Evolutionary conservation across 2,113 vertebrate genomes (phyloP).

Genomic region (Microtus oregoni): DNA sequence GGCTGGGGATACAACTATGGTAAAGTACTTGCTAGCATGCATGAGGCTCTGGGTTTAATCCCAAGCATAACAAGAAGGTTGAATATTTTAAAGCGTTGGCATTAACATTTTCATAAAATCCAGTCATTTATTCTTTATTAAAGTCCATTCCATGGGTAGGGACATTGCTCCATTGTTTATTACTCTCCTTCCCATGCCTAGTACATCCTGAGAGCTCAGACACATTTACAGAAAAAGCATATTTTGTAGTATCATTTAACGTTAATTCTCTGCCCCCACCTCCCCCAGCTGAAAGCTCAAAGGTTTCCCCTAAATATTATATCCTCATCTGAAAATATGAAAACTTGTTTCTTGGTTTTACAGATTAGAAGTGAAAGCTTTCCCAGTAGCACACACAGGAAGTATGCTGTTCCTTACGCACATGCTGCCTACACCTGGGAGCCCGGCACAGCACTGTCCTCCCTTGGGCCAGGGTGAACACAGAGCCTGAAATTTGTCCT

Average conservation of each 20-base stretch:
- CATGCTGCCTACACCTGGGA: neutral
- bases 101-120: neutral
- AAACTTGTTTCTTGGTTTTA: neutral
- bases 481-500: neutral
- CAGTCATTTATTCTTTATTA: neutral
- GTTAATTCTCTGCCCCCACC: neutral
- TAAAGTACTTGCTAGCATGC: neutral
- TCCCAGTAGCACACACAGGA: neutral
- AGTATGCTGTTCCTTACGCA: neutral
- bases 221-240: constrained; percentile 34
- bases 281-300: constrained; percentile 11
- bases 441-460: neutral
- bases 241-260: neutral
- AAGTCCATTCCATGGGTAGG: neutral
- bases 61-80: no score
- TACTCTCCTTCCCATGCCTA: neutral
- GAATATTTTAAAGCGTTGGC: neutral
- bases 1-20: neutral
- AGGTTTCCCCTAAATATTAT: constrained; percentile 1
- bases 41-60: neutral
- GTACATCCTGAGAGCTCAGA: neutral
- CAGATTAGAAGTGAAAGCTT: neutral
- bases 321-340: constrained; percentile 2
- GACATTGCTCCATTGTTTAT: neutral
- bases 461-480: neutral